phyloP scores from a whole-genome alignment of 30 jellyfish, hydroid and myxozoan species.

The Pseudorhiza aurosa region DNA sequence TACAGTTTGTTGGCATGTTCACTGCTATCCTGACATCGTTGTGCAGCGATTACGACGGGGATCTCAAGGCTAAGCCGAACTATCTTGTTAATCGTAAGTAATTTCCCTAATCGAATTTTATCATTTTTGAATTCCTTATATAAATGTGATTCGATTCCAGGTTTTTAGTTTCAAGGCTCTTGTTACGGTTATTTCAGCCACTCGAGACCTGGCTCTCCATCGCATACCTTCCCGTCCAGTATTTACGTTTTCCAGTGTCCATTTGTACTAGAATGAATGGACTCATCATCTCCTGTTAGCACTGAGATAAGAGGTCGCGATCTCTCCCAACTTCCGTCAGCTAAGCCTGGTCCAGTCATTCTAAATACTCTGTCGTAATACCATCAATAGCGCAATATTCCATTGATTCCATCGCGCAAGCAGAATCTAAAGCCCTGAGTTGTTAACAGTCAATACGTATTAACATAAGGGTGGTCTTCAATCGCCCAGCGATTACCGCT shows the following conservation, averaged over 20 bases:
- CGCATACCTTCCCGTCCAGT: neutral
- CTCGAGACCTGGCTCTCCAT: neutral
- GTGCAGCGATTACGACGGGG: neutral
- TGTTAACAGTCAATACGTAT: too few relatives aligned
- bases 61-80: neutral
- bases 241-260: neutral
- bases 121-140: neutral
- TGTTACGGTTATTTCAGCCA: neutral
- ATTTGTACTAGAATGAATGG: neutral
- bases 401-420: too few relatives aligned
- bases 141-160: neutral
- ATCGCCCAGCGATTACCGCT: too few relatives aligned
- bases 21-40: neutral
- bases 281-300: neutral
- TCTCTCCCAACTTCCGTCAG: too few relatives aligned
- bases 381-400: too few relatives aligned
- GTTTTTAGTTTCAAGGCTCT: neutral
- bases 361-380: too few relatives aligned
- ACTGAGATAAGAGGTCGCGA: neutral
- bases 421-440: too few relatives aligned
- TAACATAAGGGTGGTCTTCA: too few relatives aligned
- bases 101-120: neutral
- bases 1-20: neutral
- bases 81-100: neutral
- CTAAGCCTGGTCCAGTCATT: too few relatives aligned